Evolutionary conservation across 1,140 invertebrate genomes (phyloP).

Genomic region (Chionoecetes opilio): DNA sequence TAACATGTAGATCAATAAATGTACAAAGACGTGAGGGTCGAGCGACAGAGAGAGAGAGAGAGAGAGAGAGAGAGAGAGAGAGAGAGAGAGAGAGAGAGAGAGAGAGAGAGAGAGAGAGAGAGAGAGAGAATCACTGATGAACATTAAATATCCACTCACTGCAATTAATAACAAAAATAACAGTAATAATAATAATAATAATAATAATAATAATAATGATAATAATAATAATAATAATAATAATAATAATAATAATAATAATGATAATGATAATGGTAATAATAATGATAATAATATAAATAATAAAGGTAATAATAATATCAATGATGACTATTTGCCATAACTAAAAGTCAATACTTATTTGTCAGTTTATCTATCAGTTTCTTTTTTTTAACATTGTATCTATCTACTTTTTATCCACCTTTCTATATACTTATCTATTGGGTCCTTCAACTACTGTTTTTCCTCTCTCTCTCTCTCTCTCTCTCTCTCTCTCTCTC

Average conservation of each 20-base stretch:
- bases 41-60: no score
- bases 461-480: not conserved
- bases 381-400: no score
- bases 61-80: no score
- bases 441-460: not conserved
- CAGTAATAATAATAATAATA: not conserved
- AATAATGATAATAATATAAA: not conserved
- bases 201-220: not conserved
- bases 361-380: not conserved
- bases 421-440: not conserved
- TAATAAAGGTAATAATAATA: not conserved
- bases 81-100: no score
- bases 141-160: no score
- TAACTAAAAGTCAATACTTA: no score
- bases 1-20: no score
- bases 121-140: not conserved
- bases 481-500: no score
- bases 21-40: no score
- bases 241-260: conserved; percentile 32
- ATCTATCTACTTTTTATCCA: not conserved
- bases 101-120: no score
- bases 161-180: no score
- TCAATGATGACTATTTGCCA: not conserved
- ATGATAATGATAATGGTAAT: not conserved
- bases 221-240: not conserved